Percentiles rank a stretch among this genome's conserved stretches.
phyloP scores from a whole-genome alignment of 1,140 invertebrate species.

The Triops longicaudatus region DNA sequence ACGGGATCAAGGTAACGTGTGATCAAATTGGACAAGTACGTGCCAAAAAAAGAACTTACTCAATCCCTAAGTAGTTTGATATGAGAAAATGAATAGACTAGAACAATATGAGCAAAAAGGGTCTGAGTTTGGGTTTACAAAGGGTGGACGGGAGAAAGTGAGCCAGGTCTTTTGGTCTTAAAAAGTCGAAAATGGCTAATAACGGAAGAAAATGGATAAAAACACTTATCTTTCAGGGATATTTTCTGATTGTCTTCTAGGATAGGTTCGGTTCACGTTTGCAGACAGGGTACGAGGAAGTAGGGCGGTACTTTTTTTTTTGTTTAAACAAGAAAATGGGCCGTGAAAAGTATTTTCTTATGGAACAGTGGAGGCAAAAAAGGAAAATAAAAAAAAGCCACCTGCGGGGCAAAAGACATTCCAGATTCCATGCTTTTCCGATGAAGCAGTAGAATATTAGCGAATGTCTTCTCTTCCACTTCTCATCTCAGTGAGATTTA shows the following conservation, averaged over 20 bases:
- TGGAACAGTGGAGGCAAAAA: too few species aligned
- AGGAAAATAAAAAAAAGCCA: background rate
- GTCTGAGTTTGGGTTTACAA: background rate
- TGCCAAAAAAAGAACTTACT: background rate
- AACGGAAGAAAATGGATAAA: background rate
- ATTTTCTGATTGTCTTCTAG: background rate
- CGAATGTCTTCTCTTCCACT: background rate
- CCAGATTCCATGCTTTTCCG: background rate
- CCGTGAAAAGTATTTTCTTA: too few species aligned
- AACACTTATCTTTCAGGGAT: background rate
- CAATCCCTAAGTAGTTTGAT: background rate
- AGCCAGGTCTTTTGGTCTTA: background rate
- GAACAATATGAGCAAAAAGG: conserved; percentile 6
- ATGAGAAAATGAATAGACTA: background rate
- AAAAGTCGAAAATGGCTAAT: background rate
- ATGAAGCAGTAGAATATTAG: background rate
- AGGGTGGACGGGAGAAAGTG: conserved; percentile 1
- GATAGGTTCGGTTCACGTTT: too few species aligned
- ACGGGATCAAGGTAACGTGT: conserved; percentile 9
- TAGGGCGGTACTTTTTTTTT: too few species aligned
- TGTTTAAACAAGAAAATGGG: too few species aligned
- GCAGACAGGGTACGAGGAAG: too few species aligned
- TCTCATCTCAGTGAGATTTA: background rate
- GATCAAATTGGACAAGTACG: background rate
- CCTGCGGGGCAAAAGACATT: conserved; percentile 14